Evolutionary conservation across 2,888 invertebrate genomes (phyloP), one percentile per base, ranked within the genome.

Genomic region (Nomada ruficornis): DNA sequence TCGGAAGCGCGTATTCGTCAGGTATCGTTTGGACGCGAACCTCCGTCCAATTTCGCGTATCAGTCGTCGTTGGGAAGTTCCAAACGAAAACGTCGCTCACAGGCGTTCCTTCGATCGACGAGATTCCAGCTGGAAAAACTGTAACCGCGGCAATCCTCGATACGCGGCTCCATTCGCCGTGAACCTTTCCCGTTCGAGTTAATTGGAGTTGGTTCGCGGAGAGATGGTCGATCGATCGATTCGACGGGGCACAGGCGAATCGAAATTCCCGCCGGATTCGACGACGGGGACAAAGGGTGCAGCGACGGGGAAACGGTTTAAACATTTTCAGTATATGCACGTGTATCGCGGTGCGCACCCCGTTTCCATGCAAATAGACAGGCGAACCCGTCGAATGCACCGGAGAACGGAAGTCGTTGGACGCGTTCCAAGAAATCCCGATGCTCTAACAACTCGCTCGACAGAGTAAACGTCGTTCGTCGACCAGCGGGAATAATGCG

Each of bases 391-490:
- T n/a, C 26, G 65, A 42, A 23, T 44, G 52, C 73, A 55, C 52
- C 13, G 54, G 68, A n/a, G 20, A 64, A 59, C 65, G 76, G 84
- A 84, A 79, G 73, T 70, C 62, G 65, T 84, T 85, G 85, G 82
- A 77, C 57, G 55, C 54, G 75, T 62, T 79, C 85, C 85, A 85
- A 84, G 82, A 70, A 76, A 77, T 77, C 67, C 69, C 42, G 44
- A 74, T 57, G 59, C 76, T 78, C 73, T 73, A 78, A 78, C 84
- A 42, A 76, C 72, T 78, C 70, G 68, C 52, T 68, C 77, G 73
- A 47, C 67, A 15, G 71, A 62, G 64, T 68, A 67, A 75, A 82
- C 74, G 62, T 62, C 69, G 62, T 63, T 26, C 44, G 23, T 44
- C 23, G 64, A 54, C 10, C 52, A 15, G 23, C 26, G n/a, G 54